Evolutionary conservation across 2,113 vertebrate genomes (phyloP), one percentile per base, ranked within the genome.

Genomic region (Axis porcinus): DNA sequence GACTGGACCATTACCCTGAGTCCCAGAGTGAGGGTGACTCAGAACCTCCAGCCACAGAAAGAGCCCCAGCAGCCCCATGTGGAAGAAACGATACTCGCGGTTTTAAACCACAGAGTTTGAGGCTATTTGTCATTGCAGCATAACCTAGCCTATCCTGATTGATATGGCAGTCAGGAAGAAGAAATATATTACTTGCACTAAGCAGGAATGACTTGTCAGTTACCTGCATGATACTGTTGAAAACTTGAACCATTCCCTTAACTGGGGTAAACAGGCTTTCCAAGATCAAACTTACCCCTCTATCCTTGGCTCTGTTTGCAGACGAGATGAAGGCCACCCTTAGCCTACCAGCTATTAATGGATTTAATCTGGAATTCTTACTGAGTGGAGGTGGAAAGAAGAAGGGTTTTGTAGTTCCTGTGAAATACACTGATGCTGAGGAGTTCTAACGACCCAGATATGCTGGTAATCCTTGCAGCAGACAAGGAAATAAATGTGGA

Each of bases 201-300:
- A 3, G 7, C 0, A 27, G 60, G 28, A 36, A 54, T 28, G 17
- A 40, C 16, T 60, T 43, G 25, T 55, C 74, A 50, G 23, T 58
- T 25, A 30, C 17, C 30, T 47, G 11, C 21, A 28, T 6, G n/a
- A 27, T 15, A 33, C 30, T 62, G 19, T 54, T 45, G 6, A 27
- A 43, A 78, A 40, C 57, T 84, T 14, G n/a, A 47, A 30, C 70
- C 40, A 15, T 16, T 11, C 28, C 30, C 10, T 54, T 28, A 47
- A 14, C 40, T 6, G 67, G 64, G 25, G 45, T 30, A n/a, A 83
- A 30, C 0, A 12, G 12, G 33, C 84, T 36, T 14, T 21, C 62
- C 27, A 8, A 15, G 0, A 7, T 1, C 28, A 2, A 12, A 7
- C 27, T 54, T 8, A 14, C 55, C 62, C 1, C 9, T n/a, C 76